A percentile compares a stretch with the other conserved stretches of the same genome.
phyloP scores from a whole-genome alignment of 2,797 vertebrate species.

The Decapterus maruadsi region DNA sequence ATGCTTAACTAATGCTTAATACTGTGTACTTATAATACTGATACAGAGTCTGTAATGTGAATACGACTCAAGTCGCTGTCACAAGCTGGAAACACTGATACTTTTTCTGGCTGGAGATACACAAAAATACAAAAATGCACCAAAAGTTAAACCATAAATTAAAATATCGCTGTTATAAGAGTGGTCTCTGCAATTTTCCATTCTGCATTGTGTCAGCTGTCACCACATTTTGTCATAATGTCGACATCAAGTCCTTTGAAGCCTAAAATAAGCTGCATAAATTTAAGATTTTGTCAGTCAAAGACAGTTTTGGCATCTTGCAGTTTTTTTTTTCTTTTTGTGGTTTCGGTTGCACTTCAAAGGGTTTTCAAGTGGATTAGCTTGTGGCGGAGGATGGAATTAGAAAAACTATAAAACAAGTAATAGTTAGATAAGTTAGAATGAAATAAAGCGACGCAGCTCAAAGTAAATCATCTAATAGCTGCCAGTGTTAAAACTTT shows the following conservation, averaged over 20 bases:
- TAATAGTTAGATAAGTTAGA: conserved; percentile 3
- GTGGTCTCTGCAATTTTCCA: background rate
- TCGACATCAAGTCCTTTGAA: conserved; percentile 36
- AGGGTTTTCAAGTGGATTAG: conserved; percentile 35
- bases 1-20: too few relatives aligned
- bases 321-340: conserved; percentile 9
- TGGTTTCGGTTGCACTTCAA: conserved; percentile 34
- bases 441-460: background rate
- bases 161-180: background rate
- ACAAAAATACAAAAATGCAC: background rate
- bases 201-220: conserved; percentile 3
- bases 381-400: conserved; percentile 30
- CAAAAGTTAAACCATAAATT: background rate
- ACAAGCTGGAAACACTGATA: background rate
- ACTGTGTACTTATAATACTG: background rate
- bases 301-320: conserved; percentile 16
- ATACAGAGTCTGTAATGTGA: background rate
- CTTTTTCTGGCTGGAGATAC: background rate
- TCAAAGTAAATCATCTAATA: background rate
- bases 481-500: background rate
- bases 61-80: background rate
- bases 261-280: conserved; percentile 22
- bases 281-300: conserved; percentile 50
- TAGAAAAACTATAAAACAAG: conserved; percentile 31
- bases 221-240: conserved; percentile 12